Evolutionary conservation across 2,888 invertebrate genomes (phyloP), one percentile per base, ranked within the genome.

Genomic region (Pristionchus maxplancki): DNA sequence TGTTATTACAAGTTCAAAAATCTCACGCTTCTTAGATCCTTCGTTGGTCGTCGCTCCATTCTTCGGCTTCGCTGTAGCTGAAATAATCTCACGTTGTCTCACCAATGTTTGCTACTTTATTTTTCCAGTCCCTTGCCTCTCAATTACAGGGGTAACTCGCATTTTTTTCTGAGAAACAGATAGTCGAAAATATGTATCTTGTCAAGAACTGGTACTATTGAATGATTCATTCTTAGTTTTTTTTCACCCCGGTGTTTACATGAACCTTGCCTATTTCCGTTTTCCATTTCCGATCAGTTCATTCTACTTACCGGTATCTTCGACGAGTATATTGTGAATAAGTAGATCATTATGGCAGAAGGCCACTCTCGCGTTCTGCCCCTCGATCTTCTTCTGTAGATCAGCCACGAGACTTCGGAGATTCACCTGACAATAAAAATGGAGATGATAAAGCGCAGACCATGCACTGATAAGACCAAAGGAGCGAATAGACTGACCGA

Each of bases 281-380:
- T n/a, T 58, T 8, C 0, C 20, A 2, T 50, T 50, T 50, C 20
- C 50, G 17, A 64, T 64, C 9, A 31, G 4, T 37, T 34, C 37
- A 44, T 44, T 11, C 44, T 11, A 40, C 71, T 34, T 37, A 78
- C 78, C 78, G 24, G 78, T 48, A 94, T 96, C 96, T 94, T 97
- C 96, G 95, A 97, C 97, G 93, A 99, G 96, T 91, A 99, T 97
- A 96, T 99, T 99, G 94, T 97, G 97, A 94, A 99, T 96, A 94
- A 99, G 96, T 91, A 98, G 96, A 96, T 99, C 99, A 96, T 99
- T 99, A 96, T 99, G 99, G 95, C 97, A 97, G 96, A 98, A 98
- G 90, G 98, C 98, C 91, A 98, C 95, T 1, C 95, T 93, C 67
- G 93, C 58, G n/a, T 89, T 83, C 24, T 93, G 82, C 31, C 82